phyloP scores from a whole-genome alignment of 2,888 invertebrate species.

The Andrena flavipes region DNA sequence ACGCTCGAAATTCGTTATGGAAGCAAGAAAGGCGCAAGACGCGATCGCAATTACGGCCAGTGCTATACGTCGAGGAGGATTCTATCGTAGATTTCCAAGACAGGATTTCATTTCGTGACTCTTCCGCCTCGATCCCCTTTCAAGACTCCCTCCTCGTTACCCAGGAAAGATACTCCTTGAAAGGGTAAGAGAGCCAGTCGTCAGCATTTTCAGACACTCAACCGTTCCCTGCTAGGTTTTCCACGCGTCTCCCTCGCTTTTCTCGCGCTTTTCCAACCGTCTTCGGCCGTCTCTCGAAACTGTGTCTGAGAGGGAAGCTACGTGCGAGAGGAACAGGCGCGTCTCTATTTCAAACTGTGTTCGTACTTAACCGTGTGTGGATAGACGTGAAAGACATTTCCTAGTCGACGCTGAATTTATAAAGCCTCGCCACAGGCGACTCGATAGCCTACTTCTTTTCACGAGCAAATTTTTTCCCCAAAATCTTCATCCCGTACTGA shows the following conservation, averaged over 20 bases:
- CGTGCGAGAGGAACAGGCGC: slow-evolving; percentile 13
- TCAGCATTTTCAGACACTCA: slow-evolving; percentile 71
- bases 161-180: slow-evolving; percentile 60
- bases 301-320: slow-evolving; percentile 4
- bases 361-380: slow-evolving; percentile 18
- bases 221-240: slow-evolving; percentile 50
- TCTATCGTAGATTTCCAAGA: slow-evolving; percentile 38
- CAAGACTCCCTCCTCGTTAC: slow-evolving; percentile 63
- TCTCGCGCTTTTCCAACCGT: slow-evolving; percentile 32
- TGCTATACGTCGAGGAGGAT: slow-evolving; percentile 10
- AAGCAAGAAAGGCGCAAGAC: neutral
- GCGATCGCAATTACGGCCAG: slow-evolving; percentile 35
- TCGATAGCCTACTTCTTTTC: neutral
- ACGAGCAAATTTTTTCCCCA: neutral
- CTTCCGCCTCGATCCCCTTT: slow-evolving; percentile 51
- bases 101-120: slow-evolving; percentile 54
- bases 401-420: slow-evolving; percentile 12
- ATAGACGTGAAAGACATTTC: slow-evolving; percentile 32
- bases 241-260: slow-evolving; percentile 32
- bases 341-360: slow-evolving; percentile 19
- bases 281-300: slow-evolving; percentile 6
- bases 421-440: slow-evolving; percentile 10
- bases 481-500: neutral
- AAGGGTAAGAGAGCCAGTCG: slow-evolving; percentile 66
- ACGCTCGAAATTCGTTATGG: slow-evolving; percentile 17